phyloP scores from a whole-genome alignment of 2,113 vertebrate species.

The Pelmatolapia mariae region DNA sequence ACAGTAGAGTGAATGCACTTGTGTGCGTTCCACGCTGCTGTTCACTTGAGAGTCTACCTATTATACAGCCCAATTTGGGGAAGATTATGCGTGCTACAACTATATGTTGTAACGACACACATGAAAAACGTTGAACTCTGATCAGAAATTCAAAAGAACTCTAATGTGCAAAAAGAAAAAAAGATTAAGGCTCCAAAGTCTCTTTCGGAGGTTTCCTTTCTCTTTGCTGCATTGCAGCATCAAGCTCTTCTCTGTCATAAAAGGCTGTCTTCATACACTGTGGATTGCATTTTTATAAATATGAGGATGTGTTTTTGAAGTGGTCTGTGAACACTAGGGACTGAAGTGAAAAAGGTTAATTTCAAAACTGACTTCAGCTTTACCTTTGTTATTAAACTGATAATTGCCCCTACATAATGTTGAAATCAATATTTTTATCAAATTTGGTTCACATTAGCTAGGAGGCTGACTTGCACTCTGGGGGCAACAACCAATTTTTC shows the following conservation, averaged over 20 bases:
- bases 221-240: not conserved
- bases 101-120: conserved; percentile 1
- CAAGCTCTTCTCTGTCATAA: not conserved
- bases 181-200: conserved; percentile 18
- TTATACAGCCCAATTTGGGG: not conserved
- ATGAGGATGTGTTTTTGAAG: not conserved
- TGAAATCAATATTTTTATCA: not conserved
- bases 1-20: not conserved
- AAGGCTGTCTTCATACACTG: not conserved
- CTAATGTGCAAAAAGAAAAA: not conserved
- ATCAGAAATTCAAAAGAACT: not conserved
- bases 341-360: not conserved
- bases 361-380: not conserved
- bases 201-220: not conserved
- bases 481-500: not conserved
- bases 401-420: not conserved
- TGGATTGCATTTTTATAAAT: not conserved
- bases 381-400: not conserved
- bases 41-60: not conserved
- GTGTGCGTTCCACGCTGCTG: not conserved
- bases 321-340: not conserved
- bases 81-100: not conserved
- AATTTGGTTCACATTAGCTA: not conserved
- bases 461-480: not conserved
- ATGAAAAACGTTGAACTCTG: conserved; percentile 7